These are phyloP conservation scores for Cryptotermes secundus DNA, from an alignment of 1,140 invertebrate genomes.

Conservation along the genomic window DNA sequence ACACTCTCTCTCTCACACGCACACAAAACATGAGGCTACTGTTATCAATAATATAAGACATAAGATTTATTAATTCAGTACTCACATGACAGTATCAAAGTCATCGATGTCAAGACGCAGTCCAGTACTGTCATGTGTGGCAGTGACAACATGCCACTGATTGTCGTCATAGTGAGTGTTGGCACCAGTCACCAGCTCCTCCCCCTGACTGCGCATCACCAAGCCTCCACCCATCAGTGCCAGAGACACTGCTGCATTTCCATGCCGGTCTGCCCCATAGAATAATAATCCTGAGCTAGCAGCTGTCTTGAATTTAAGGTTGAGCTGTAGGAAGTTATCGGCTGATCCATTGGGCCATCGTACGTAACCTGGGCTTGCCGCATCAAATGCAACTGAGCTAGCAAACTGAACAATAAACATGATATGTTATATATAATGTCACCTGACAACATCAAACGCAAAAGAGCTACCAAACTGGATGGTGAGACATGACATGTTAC, in stretches of 20 bases:
- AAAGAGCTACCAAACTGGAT: too few species aligned
- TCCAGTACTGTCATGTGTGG: constrained; percentile 64
- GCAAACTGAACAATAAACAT: constrained; percentile 45
- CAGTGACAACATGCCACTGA: constrained; percentile 90
- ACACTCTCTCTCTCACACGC: too few species aligned
- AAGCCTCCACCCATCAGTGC: constrained; percentile 68
- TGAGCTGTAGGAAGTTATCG: constrained; percentile 67
- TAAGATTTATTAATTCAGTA: neutral
- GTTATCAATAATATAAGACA: too few species aligned
- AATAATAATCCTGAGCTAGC: constrained; percentile 74
- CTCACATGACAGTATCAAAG: constrained; percentile 63
- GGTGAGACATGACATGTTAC: neutral
- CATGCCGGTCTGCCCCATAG: constrained; percentile 66
- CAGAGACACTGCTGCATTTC: constrained; percentile 64
- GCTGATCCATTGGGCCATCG: constrained; percentile 59
- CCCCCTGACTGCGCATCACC: constrained; percentile 66
- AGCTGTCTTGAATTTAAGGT: constrained; percentile 87
- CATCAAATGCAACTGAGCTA: constrained; percentile 62
- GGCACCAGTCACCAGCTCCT: constrained; percentile 57
- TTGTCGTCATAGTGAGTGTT: constrained; percentile 77
- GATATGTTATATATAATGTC: too few species aligned
- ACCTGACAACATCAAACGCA: too few species aligned
- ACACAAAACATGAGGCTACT: too few species aligned
- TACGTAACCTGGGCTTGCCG: constrained; percentile 61
- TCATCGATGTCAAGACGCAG: constrained; percentile 85